phyloP scores from a whole-genome alignment of 2,888 invertebrate genomes.

The Therioaphis trifolii region DNA sequence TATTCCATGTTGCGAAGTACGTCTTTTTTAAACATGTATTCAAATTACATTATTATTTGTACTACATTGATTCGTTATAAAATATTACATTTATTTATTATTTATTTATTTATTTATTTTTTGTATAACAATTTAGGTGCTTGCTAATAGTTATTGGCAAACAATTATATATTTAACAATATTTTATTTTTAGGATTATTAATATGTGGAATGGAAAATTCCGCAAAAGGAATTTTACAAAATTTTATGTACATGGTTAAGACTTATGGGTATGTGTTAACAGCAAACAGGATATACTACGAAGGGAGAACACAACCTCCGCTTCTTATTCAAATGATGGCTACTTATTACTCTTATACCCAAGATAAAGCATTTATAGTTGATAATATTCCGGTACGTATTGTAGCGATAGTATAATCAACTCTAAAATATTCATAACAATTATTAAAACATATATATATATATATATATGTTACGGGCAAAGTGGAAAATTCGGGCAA shows the following conservation, averaged over 20 bases:
- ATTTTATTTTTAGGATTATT: conserved; percentile 31
- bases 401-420: too few relatives aligned
- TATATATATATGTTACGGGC: too few relatives aligned
- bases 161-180: background rate
- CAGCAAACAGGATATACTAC: conserved; percentile 85
- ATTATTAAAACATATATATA: background rate
- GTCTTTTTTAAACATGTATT: too few relatives aligned
- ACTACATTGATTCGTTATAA: too few relatives aligned
- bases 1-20: too few relatives aligned
- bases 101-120: too few relatives aligned
- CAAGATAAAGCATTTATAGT: conserved; percentile 75
- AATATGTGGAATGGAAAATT: conserved; percentile 79
- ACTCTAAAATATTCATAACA: too few relatives aligned
- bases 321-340: conserved; percentile 78
- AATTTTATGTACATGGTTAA: conserved; percentile 80
- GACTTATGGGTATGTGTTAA: conserved; percentile 79
- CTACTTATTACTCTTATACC: conserved; percentile 76
- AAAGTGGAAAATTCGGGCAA: background rate
- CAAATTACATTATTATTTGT: too few relatives aligned
- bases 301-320: conserved; percentile 79
- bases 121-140: too few relatives aligned
- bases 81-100: too few relatives aligned
- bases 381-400: conserved; percentile 70
- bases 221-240: conserved; percentile 73
- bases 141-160: too few relatives aligned